Conservation (phyloP, 2,797 vertebrate species). For the Hyperoplus immaculatus region DNA sequence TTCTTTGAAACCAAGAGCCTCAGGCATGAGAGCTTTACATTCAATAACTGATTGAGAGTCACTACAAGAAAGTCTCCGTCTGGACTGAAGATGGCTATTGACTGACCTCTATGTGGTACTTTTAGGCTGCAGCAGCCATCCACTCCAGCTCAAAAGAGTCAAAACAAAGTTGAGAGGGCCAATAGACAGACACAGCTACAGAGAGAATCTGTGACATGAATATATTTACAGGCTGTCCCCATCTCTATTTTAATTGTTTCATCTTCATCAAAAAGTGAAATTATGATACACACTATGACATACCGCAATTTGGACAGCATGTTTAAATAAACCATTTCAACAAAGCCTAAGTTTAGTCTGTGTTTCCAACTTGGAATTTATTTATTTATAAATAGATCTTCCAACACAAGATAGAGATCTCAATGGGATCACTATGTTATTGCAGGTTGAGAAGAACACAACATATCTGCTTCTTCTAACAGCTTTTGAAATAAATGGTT, state of each 20-base stretch:
- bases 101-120: conserved; percentile 39
- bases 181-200: conserved; percentile 18
- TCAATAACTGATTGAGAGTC: conserved; percentile 49
- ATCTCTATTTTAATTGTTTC: conserved; percentile 9
- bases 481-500: neutral
- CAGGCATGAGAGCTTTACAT: conserved; percentile 37
- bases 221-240: conserved; percentile 14
- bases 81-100: conserved; percentile 42
- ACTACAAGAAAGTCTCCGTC: conserved; percentile 27
- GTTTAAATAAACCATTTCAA: neutral
- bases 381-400: neutral
- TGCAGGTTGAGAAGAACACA: neutral
- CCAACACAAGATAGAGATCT: neutral
- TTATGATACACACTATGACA: conserved; percentile 1
- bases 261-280: conserved; percentile 6
- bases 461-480: neutral
- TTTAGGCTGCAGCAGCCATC: conserved; percentile 25
- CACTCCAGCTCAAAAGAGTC: conserved; percentile 38
- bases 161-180: conserved; percentile 40
- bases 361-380: neutral
- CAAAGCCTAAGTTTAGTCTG: neutral
- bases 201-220: conserved; percentile 41
- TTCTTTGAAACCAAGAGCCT: conserved; percentile 43
- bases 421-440: neutral
- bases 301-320: neutral